Base-by-base conservation (phyloP, 1,140 invertebrate species). In the Prorops nasuta region DNA sequence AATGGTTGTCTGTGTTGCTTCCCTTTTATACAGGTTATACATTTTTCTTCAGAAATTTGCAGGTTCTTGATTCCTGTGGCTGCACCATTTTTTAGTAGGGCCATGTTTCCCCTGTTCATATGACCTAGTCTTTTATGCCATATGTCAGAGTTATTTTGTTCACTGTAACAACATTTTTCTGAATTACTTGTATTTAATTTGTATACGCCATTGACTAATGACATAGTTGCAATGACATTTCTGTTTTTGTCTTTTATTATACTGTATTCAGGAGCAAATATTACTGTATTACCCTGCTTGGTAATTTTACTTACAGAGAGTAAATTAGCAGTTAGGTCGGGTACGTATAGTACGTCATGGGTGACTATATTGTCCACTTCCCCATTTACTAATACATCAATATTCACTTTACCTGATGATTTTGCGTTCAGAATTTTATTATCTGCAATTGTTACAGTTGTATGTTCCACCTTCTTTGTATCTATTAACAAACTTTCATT, bases 271-370 rank as follows among this genome's bases (percentile, higher is more conserved):
- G 56, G 31, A 21, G 57, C 31, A 58, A 73, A 66, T 43, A 60
- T 38, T n/a, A 71, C 53, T 42, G 53, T 38, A 53, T 58, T 63
- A 0, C 61, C 63, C 24, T 59, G 60, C n/a, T 70, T 64, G 7
- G 54, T 51, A 2, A 72, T 56, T 56, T 67, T 49, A 18, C 60
- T 68, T 0, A 68, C 57, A 1, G 67, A 69, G 1, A 71, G 24
- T 34, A 66, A 47, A 42, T 68, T 70, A 2, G 59, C 58, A 10
- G 53, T 45, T 6, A 69, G 31, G 1, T 54, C 54, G 8, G 64
- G 60, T 15, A 69, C 55, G 60, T 53, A 65, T 1, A 66, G 45
- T 35, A 67, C 64, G 54, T 71, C 54, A 17, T 58, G 7, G 19
- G 65, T 46, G 4, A 42, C 19, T 10, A 55, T 28, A 21, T 50